A percentile compares a stretch with the other conserved stretches of the same genome.
Evolutionary conservation across 1,140 invertebrate species (phyloP).

Genomic region (Calephelis virginiensis): DNA sequence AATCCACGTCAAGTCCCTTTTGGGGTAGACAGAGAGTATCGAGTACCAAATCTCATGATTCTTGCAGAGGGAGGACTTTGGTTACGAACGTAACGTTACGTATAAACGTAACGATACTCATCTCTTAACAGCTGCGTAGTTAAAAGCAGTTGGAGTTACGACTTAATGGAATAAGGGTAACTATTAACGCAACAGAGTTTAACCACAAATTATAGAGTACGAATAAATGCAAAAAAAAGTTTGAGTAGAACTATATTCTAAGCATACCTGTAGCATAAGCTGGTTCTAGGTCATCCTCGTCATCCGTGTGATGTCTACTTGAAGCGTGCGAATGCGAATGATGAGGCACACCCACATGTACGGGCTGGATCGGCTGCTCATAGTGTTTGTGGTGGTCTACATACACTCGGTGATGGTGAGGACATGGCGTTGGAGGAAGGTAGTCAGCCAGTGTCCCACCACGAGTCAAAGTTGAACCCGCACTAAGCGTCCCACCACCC

Average conservation of each 20-base stretch:
- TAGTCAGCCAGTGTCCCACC: slow-evolving; percentile 68
- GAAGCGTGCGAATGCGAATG: slow-evolving; percentile 67
- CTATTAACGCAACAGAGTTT: no score
- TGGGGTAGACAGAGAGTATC: no score
- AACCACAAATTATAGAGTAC: no score
- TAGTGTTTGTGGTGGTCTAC: slow-evolving; percentile 75
- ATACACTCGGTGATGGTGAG: slow-evolving; percentile 73
- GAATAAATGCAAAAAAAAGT: no score
- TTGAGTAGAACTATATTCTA: background rate
- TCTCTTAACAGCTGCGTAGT: no score
- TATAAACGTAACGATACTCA: no score
- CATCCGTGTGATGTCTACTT: slow-evolving; percentile 67
- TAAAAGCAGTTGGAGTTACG: no score
- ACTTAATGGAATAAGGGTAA: no score
- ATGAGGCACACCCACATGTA: slow-evolving; percentile 63
- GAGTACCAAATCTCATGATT: no score
- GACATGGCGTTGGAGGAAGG: slow-evolving; percentile 70
- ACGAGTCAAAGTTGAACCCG: slow-evolving; percentile 66
- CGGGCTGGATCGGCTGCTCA: slow-evolving; percentile 69
- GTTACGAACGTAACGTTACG: no score
- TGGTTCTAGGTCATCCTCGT: slow-evolving; percentile 75
- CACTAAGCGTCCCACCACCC: slow-evolving; percentile 64
- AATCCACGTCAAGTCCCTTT: no score
- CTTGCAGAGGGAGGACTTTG: no score
- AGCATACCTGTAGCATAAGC: slow-evolving; percentile 74